A percentile compares a stretch with the other conserved stretches of the same genome.
These are phyloP conservation scores for Python bivittatus DNA, from an alignment of 2,113 vertebrate genomes.

Conservation along the genomic window DNA sequence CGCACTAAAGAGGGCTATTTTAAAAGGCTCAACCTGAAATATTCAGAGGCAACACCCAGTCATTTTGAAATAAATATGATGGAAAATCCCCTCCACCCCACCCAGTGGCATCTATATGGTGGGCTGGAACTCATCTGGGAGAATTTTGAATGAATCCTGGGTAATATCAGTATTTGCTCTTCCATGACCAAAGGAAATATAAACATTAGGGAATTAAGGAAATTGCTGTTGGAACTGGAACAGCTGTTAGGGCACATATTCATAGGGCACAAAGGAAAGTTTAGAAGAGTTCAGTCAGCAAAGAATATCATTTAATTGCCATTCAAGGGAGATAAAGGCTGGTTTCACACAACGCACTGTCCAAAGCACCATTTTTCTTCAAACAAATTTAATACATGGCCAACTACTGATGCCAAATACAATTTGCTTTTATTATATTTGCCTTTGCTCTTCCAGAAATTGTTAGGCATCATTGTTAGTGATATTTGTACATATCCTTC, in stretches of 20 bases:
- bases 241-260: not conserved
- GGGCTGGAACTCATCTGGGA: not conserved
- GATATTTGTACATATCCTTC: not conserved
- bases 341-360: not conserved
- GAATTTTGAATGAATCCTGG: not conserved
- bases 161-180: constrained; percentile 4
- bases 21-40: constrained; percentile 6
- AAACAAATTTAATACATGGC: not conserved
- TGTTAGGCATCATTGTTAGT: not conserved
- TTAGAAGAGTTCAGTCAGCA: not conserved
- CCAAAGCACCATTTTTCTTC: not conserved
- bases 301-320: not conserved
- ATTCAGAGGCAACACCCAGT: not conserved
- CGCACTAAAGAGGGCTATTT: not conserved
- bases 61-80: constrained; percentile 1
- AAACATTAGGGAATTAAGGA: not conserved
- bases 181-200: constrained; percentile 16
- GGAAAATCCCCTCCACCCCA: not conserved
- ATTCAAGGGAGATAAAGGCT: not conserved
- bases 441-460: not conserved
- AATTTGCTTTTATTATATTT: not conserved
- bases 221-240: not conserved
- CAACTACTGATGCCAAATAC: not conserved
- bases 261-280: not conserved
- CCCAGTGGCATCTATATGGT: not conserved